A percentile compares a stretch with the other conserved stretches of the same genome.
These are phyloP conservation scores for Sternarchorhynchus goeldii DNA, from an alignment of 2,797 vertebrate genomes.

Conservation along the genomic window DNA sequence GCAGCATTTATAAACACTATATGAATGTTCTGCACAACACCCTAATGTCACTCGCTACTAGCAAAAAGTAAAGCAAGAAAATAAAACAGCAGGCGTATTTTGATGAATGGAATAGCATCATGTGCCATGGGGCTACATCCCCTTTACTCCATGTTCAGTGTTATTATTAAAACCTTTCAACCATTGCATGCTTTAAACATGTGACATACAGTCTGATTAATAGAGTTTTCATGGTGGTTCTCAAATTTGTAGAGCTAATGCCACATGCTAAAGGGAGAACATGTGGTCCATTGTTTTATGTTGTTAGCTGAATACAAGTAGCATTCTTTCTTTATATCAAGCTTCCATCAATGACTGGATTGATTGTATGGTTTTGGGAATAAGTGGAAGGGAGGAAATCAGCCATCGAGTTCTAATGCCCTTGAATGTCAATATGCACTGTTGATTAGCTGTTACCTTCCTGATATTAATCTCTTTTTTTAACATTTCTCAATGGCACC, in stretches of 20 bases:
- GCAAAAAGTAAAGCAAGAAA: conserved; percentile 3
- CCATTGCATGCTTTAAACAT: conserved; percentile 16
- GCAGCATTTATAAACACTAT: conserved; percentile 33
- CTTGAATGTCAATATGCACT: not conserved
- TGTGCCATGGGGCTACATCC: conserved; percentile 5
- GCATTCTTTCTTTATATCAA: not conserved
- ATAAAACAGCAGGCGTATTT: conserved; percentile 11
- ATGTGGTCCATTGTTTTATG: not conserved
- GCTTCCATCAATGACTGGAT: not conserved
- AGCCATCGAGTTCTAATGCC: not conserved
- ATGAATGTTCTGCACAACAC: conserved; percentile 29
- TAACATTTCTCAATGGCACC: not conserved
- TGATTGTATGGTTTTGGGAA: not conserved
- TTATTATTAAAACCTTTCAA: not conserved
- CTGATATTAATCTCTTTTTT: not conserved
- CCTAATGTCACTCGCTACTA: conserved; percentile 6
- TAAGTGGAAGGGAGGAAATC: not conserved
- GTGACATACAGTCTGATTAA: not conserved
- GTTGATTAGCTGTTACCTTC: conserved; percentile 6
- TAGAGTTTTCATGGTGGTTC: conserved; percentile 1
- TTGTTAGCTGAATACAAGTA: not conserved
- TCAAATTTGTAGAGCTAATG: not conserved
- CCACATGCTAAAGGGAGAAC: not conserved
- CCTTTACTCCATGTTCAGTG: not conserved
- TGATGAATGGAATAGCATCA: conserved; percentile 17